Evolutionary conservation across 2,797 vertebrate species (phyloP).

Genomic region (Pangasius mekongensis): DNA sequence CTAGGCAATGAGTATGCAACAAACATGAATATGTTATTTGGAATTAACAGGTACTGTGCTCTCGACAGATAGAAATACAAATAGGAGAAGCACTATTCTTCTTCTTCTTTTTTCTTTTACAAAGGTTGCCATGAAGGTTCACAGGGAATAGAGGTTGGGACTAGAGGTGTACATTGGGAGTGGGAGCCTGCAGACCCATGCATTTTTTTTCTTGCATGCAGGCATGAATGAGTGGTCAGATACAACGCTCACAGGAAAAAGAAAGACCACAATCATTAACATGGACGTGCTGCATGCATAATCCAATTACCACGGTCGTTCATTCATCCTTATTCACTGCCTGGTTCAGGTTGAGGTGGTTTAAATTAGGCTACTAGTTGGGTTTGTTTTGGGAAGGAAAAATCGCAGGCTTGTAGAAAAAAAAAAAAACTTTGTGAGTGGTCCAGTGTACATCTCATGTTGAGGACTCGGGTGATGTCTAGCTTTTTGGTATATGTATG

Average conservation of each 20-base stretch:
- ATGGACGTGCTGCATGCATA: neutral
- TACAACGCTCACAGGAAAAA: neutral
- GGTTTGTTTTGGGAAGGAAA: too few species aligned
- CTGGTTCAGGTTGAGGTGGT: neutral
- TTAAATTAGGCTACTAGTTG: neutral
- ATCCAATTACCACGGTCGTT: neutral
- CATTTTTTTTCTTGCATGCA: neutral
- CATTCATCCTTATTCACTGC: neutral
- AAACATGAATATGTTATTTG: neutral
- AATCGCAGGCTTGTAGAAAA: neutral
- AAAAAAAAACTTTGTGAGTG: neutral
- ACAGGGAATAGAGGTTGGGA: neutral
- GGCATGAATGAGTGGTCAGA: neutral
- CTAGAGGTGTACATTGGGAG: neutral
- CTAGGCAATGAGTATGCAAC: neutral
- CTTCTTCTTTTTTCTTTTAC: neutral
- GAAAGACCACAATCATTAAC: neutral
- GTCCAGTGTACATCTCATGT: neutral
- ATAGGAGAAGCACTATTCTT: neutral
- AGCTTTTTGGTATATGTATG: neutral
- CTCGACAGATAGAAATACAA: neutral
- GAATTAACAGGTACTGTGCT: neutral
- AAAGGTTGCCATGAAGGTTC: neutral
- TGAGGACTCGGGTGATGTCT: neutral
- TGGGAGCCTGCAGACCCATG: neutral